Base-by-base conservation (phyloP, 2,888 invertebrate genomes). In the Trissonchulus latispiculum region DNA sequence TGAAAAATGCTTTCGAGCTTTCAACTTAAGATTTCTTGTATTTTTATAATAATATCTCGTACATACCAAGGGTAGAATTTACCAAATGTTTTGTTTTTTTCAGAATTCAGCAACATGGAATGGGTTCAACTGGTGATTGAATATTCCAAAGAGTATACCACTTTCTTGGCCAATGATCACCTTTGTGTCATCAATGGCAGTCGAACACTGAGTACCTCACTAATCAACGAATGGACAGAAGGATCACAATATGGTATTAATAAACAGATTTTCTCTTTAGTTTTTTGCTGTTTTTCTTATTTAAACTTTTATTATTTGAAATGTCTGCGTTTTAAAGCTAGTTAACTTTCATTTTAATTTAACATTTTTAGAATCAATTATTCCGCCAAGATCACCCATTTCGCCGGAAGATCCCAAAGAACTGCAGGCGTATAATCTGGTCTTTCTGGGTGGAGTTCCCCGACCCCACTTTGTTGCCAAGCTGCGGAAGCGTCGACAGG, bases 31-130 rank as follows among this genome's bases (percentile, higher is more conserved):
- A n/a, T n/a, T n/a, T n/a, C n/a, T n/a, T n/a, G n/a, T n/a, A n/a
- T n/a, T n/a, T n/a, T n/a, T n/a, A n/a, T n/a, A n/a, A n/a, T n/a
- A n/a, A n/a, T n/a, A n/a, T n/a, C n/a, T n/a, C n/a, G n/a, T n/a
- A n/a, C n/a, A n/a, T n/a, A n/a, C n/a, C n/a, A n/a, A n/a, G n/a
- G n/a, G n/a, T n/a, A n/a, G n/a, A n/a, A n/a, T n/a, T n/a, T n/a
- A n/a, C n/a, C n/a, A n/a, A n/a, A n/a, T 48, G 48, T 15, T 8
- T 48, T 48, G 48, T 48, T 48, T 64, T 64, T 33, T 69, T 33
- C 8, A 69, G 69, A 69, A 32, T 69, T 69, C 37, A 69, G 35
- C 35, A 29, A 69, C 37, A 69, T 69, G 69, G 2, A 3, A 3
- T 69, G 69, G 69, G n/a, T 36, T 29, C 69, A 69, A n/a, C 32